These are phyloP conservation scores for Caenorhabditis briggsae DNA, from an alignment of 1,140 invertebrate species.

Conservation along the genomic window DNA sequence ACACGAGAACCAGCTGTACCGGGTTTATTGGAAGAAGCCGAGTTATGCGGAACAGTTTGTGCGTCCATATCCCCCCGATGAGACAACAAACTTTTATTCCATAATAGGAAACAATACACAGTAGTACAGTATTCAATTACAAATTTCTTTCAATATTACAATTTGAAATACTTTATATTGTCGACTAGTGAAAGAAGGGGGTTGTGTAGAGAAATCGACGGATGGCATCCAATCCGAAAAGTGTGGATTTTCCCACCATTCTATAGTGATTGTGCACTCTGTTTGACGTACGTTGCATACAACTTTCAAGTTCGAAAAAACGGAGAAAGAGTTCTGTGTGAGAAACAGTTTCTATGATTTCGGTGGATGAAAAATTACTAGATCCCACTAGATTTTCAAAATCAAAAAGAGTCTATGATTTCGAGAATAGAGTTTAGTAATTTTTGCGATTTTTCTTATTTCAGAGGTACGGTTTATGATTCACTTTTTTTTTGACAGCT, in stretches of 20 bases:
- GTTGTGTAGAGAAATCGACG: background rate
- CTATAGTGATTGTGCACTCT: background rate
- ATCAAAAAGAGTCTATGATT: no score
- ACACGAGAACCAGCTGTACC: constrained; percentile 13
- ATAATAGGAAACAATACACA: constrained; percentile 1
- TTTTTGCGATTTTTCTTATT: no score
- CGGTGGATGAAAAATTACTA: background rate
- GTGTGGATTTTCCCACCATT: background rate
- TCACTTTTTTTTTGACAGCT: no score
- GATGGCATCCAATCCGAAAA: background rate
- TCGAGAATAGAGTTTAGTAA: no score
- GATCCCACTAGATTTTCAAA: no score
- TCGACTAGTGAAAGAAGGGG: background rate
- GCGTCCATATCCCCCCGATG: constrained; percentile 1
- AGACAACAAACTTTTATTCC: constrained; percentile 5
- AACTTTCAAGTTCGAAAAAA: constrained; percentile 1
- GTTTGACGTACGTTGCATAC: constrained; percentile 9
- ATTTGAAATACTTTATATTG: background rate
- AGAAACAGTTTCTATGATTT: background rate
- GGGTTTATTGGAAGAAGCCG: constrained; percentile 2
- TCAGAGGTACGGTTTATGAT: no score
- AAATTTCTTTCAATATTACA: background rate
- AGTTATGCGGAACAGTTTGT: constrained; percentile 24
- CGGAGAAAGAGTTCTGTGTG: background rate
- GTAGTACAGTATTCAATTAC: constrained; percentile 23